Percentiles rank a stretch among this genome's conserved stretches.
phyloP scores from a whole-genome alignment of 2,888 invertebrate species.

The Hypena proboscidalis region DNA sequence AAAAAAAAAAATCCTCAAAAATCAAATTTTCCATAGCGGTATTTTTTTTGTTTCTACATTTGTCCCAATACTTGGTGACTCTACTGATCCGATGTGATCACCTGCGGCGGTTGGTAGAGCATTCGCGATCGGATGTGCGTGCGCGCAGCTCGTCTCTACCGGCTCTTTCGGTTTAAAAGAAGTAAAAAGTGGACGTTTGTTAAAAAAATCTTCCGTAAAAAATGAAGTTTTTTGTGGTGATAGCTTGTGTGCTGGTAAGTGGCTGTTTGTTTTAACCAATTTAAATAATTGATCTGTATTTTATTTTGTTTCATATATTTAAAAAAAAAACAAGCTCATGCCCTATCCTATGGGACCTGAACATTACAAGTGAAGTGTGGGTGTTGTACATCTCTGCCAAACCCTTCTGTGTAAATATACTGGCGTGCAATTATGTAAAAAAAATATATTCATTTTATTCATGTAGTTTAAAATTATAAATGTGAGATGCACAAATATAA shows the following conservation, averaged over 20 bases:
- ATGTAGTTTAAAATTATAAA: too few relatives aligned
- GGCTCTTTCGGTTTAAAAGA: slow-evolving; percentile 60
- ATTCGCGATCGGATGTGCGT: slow-evolving; percentile 63
- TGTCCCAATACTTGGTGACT: slow-evolving; percentile 12
- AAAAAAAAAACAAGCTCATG: too few relatives aligned
- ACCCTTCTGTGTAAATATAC: too few relatives aligned
- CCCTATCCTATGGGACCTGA: too few relatives aligned
- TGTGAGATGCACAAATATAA: too few relatives aligned
- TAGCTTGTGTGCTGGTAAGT: slow-evolving; percentile 34
- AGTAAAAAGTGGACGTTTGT: slow-evolving; percentile 55
- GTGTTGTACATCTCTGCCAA: too few relatives aligned
- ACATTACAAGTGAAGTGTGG: too few relatives aligned
- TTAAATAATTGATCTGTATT: too few relatives aligned
- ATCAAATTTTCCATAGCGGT: too few relatives aligned
- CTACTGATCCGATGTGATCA: slow-evolving; percentile 16
- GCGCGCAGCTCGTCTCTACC: slow-evolving; percentile 58
- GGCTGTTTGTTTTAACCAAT: not conserved
- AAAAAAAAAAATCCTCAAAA: too few relatives aligned
- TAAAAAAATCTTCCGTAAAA: slow-evolving; percentile 43
- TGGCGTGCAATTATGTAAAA: too few relatives aligned
- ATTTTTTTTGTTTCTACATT: not conserved
- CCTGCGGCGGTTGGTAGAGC: slow-evolving; percentile 28
- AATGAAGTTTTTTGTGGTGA: slow-evolving; percentile 32
- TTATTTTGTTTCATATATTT: not conserved
- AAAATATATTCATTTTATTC: too few relatives aligned